Base-by-base conservation (phyloP, 1,140 invertebrate genomes). In the Metaphire vulgaris region DNA sequence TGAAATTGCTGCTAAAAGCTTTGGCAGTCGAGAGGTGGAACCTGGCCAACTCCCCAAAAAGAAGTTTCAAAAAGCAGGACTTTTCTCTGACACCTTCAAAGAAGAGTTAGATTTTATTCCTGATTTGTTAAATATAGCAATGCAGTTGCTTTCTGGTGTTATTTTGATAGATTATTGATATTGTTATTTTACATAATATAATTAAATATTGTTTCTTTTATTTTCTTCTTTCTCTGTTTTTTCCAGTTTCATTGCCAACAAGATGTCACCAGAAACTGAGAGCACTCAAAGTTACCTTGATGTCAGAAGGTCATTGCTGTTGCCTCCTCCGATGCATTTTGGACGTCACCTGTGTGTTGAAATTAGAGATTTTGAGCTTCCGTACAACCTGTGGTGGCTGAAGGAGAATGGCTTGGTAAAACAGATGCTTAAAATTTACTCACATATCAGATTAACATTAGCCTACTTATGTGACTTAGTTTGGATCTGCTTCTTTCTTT, bases 351-450 rank as follows among this genome's bases (percentile, higher is more conserved):
- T 95, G 34, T 87, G 93, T 1, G 90, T 91, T 77, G 87, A 90
- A n/a, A 85, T 88, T 1, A 87, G 90, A 31, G 91, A 93, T 79
- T 97, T 94, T 86, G 90, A 91, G 77, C 86, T 97, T 30, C 94
- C 94, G 0, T 95, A 92, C 83, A 95, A 98, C 85, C 89, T 96
- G 66, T 97, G 93, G 93, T 96, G 93, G 92, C 90, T 92, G 32
- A 90, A 96, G 79, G 90, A 90, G 34, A 92, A 95, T 84, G 90
- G 90, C 28, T 90, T 80, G 82, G 83, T 85, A 90, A 82, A 81
- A 91, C 69, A 89, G 89, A 72, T 64, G 21, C 31, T 91, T 33
- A 15, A 29, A n/a, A n/a, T n/a, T n/a, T n/a, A n/a, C n/a, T n/a
- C n/a, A n/a, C n/a, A n/a, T n/a, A n/a, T n/a, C n/a, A n/a, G n/a